Percentiles rank a stretch among this genome's conserved stretches.
Evolutionary conservation across 1,140 invertebrate species (phyloP).

Genomic region (Acromyrmex echinatior): DNA sequence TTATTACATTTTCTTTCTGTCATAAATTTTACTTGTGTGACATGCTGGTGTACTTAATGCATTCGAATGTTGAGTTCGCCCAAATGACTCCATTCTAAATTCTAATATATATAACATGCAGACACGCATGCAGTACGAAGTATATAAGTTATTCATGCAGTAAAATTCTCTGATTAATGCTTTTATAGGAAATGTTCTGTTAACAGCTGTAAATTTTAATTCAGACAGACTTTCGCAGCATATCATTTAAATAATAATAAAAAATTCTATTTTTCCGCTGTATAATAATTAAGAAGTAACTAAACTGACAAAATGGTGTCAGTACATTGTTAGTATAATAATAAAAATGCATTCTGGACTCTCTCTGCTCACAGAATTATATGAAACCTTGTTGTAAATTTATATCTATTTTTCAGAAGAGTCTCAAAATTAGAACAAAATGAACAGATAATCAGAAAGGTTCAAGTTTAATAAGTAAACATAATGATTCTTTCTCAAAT

Average conservation of each 20-base stretch:
- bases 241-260: not conserved
- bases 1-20: conserved; percentile 19
- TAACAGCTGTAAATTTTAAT: not conserved
- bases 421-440: not conserved
- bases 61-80: not conserved
- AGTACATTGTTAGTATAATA: not conserved
- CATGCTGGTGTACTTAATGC: not conserved
- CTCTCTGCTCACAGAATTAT: not conserved
- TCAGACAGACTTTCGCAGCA: not conserved
- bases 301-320: not conserved
- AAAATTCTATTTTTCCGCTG: not conserved
- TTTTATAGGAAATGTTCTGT: not conserved
- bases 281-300: not conserved
- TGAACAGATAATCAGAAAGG: not conserved
- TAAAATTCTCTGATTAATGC: conserved; percentile 5
- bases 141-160: not conserved
- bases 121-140: not conserved
- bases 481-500: not conserved
- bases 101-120: not conserved
- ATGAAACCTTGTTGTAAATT: not conserved
- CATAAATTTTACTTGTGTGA: not conserved
- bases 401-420: not conserved
- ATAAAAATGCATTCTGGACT: not conserved
- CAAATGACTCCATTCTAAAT: conserved; percentile 1
- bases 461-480: not conserved